These are phyloP conservation scores for Myotis davidii DNA, from an alignment of 2,113 vertebrate genomes.

Conservation along the genomic window DNA sequence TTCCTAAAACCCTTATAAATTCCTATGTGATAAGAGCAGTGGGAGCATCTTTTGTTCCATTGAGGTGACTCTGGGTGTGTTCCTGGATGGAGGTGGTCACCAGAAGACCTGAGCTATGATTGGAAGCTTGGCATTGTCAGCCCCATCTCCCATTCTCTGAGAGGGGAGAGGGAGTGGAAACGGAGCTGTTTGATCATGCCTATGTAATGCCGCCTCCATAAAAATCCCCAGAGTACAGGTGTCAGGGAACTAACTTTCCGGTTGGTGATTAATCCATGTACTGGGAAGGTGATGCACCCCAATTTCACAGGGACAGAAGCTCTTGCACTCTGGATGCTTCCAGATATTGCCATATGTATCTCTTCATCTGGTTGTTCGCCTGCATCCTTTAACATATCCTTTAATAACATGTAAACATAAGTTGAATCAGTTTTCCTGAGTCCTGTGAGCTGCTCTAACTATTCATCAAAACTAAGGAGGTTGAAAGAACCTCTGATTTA, in stretches of 20 bases:
- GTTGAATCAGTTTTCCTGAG: neutral
- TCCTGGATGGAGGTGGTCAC: neutral
- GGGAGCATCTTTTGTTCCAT: neutral
- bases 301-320: neutral
- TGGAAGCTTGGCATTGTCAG: neutral
- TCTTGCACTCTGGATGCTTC: neutral
- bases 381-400: neutral
- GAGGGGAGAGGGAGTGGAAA: neutral
- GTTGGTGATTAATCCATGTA: neutral
- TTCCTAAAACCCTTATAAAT: neutral
- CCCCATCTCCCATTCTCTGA: neutral
- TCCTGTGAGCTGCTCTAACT: neutral
- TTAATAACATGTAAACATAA: neutral
- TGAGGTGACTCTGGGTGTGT: neutral
- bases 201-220: neutral
- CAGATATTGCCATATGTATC: neutral
- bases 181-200: neutral
- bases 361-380: neutral
- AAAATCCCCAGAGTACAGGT: neutral
- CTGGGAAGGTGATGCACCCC: neutral
- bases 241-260: neutral
- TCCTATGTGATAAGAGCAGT: neutral
- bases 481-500: neutral
- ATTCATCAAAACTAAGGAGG: neutral
- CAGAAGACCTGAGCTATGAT: neutral